Percentiles rank a stretch among this genome's conserved stretches.
Evolutionary conservation across 2,113 vertebrate species (phyloP).

Genomic region (Felis chaus): DNA sequence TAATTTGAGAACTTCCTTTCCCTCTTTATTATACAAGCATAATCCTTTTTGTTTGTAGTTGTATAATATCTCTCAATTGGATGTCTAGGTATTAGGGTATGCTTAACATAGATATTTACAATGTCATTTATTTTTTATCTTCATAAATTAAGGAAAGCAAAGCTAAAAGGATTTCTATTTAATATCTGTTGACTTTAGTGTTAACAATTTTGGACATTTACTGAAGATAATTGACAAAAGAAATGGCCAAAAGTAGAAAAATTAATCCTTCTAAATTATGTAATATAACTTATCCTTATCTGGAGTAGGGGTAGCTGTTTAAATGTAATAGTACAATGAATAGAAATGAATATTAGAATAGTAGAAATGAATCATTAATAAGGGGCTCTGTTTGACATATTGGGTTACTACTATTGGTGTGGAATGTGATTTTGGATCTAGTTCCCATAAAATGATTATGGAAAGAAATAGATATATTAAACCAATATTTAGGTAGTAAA

Average conservation of each 20-base stretch:
- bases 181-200: neutral
- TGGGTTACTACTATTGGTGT: neutral
- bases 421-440: neutral
- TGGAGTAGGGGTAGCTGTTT: neutral
- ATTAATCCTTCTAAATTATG: neutral
- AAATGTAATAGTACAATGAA: neutral
- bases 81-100: neutral
- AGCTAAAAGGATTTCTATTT: neutral
- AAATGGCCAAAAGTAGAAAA: neutral
- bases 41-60: neutral
- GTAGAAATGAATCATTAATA: neutral
- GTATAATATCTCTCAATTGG: neutral
- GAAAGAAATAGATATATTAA: neutral
- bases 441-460: neutral
- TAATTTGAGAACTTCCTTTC: neutral
- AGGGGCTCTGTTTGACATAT: neutral
- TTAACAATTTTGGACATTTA: neutral
- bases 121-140: neutral
- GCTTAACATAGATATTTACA: neutral
- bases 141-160: conserved; percentile 9
- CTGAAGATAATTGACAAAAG: neutral
- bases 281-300: neutral
- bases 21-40: rapidly evolving
- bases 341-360: neutral
- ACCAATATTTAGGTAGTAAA: neutral